Evolutionary conservation across 2,113 vertebrate genomes (phyloP), one percentile per base, ranked within the genome.

Genomic region (Recurvirostra avosetta): DNA sequence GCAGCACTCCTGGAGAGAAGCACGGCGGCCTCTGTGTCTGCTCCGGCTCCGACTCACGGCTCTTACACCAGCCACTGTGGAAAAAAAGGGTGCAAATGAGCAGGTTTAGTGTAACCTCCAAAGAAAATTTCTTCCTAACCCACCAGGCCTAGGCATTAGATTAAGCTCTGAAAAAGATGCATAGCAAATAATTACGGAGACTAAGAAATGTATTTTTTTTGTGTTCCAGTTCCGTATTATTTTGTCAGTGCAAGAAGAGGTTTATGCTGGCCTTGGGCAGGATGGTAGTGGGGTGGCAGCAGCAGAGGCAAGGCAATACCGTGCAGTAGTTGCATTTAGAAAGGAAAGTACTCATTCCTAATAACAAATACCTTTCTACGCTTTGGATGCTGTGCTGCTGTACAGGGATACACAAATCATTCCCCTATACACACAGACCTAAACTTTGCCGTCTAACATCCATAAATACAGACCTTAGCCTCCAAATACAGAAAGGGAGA

Each of bases 11-110:
- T 15, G 4, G 23, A 41, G 65, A 70, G 59, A 55, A 68, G 27
- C 18, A 22, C 1, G 4, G 19, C 0, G 2, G n/a, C 17, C 1
- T 0, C 40, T 59, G 5, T 7, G 26, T 13, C 68, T 58, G 43
- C 6, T 34, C 34, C 15, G 4, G 26, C 59, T 87, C 26, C 1
- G 1, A 34, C 8, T 92, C 3, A 1, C 9, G 14, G 29, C 20
- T 78, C 14, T 27, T 23, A 50, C 20, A 61, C 5, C 16, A 86
- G 38, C 20, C 41, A 2, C 29, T 47, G 38, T 1, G 4, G 4
- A 9, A 43, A 58, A 82, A 58, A 50, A 15, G 15, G 15, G 30
- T 58, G 8, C 26, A 79, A 88, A 68, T 10, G 4, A 70, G 13
- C 17, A 73, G 34, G 10, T 55, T 65, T 43, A 29, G 36, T 6